These are phyloP conservation scores for Emydocephalus ijimae DNA, from an alignment of 2,113 vertebrate genomes.

Conservation along the genomic window DNA sequence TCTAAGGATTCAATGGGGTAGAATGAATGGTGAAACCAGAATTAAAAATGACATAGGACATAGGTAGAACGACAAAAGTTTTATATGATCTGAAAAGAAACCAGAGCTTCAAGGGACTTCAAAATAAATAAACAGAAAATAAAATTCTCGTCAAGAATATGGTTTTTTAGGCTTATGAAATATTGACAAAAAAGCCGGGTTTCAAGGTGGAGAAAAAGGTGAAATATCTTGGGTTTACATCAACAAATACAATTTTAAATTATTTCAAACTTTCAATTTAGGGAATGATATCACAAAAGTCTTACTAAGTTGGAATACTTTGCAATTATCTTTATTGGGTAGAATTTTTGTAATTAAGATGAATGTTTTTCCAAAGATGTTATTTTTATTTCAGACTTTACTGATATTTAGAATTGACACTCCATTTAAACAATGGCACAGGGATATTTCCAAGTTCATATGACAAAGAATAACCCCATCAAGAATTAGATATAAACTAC, in stretches of 20 bases:
- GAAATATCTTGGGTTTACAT: background rate
- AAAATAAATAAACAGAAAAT: background rate
- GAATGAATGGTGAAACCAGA: slow-evolving; percentile 1
- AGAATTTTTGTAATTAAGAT: background rate
- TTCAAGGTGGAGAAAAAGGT: background rate
- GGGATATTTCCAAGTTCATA: background rate
- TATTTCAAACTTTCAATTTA: background rate
- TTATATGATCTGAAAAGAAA: background rate
- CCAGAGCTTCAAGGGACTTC: background rate
- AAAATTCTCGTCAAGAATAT: background rate
- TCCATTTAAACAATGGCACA: background rate
- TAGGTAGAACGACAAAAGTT: background rate
- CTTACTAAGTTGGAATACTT: background rate
- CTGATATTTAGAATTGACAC: background rate
- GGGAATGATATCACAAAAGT: background rate
- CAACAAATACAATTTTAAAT: background rate
- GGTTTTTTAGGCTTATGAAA: background rate
- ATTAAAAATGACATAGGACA: background rate
- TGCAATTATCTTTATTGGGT: background rate
- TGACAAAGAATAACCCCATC: background rate
- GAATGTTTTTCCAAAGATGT: background rate
- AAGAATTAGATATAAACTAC: background rate
- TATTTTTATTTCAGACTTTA: background rate
- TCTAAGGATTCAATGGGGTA: background rate
- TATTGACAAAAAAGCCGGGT: background rate